Evolutionary conservation across 2,797 vertebrate genomes (phyloP).

Genomic region (Scarus forsteni): DNA sequence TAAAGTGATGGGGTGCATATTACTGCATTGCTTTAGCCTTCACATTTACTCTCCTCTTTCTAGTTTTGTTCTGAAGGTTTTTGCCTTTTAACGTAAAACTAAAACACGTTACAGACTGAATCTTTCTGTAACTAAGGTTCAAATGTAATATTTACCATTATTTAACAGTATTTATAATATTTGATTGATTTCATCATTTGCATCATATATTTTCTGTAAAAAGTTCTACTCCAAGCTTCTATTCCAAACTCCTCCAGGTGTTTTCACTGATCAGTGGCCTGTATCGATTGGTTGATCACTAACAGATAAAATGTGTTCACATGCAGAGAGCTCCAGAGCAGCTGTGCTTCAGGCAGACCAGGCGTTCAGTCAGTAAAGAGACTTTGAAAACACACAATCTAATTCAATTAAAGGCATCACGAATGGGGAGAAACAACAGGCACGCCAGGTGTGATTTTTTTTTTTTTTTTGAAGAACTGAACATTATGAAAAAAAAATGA

Average conservation of each 20-base stretch:
- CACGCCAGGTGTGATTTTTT: too few species aligned
- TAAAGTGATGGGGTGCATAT: not conserved
- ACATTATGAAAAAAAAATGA: too few species aligned
- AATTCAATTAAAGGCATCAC: too few species aligned
- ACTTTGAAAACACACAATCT: not conserved
- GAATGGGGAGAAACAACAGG: not conserved
- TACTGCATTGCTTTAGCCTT: slow-evolving; percentile 25
- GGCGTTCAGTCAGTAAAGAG: not conserved
- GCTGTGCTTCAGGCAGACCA: not conserved
- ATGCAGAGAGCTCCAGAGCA: slow-evolving; percentile 7
- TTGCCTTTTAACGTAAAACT: not conserved
- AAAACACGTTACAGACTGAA: slow-evolving; percentile 14
- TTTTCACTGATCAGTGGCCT: slow-evolving; percentile 8
- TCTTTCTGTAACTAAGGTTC: not conserved
- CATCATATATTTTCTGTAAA: not conserved
- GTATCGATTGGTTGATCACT: slow-evolving; percentile 8
- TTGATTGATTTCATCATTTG: slow-evolving; percentile 13
- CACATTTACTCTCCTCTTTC: slow-evolving; percentile 5
- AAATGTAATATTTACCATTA: slow-evolving; percentile 16
- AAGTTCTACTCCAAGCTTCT: too few species aligned
- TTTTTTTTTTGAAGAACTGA: too few species aligned
- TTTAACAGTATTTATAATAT: slow-evolving; percentile 24
- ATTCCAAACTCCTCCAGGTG: slow-evolving; percentile 9
- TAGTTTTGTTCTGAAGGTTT: slow-evolving; percentile 8
- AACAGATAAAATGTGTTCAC: slow-evolving; percentile 2